These are phyloP conservation scores for Leguminivora glycinivorella DNA, from an alignment of 1,140 invertebrate species.

Conservation along the genomic window DNA sequence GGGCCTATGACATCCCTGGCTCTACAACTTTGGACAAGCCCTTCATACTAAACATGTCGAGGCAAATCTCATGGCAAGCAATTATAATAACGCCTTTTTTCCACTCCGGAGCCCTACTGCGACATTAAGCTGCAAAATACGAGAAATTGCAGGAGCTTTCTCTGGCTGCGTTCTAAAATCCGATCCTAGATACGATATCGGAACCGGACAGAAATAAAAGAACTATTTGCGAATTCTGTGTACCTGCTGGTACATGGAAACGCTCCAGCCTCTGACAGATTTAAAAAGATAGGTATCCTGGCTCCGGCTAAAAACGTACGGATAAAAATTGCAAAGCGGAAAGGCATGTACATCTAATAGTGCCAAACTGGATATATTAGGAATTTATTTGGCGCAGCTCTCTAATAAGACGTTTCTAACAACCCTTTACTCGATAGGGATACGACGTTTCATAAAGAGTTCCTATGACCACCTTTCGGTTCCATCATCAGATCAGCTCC, in stretches of 20 bases:
- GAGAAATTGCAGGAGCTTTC: not conserved
- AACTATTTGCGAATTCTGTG: conserved; percentile 9
- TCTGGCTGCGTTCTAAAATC: conserved; percentile 10
- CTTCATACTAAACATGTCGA: not conserved
- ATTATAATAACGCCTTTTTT: not conserved
- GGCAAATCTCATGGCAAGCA: not conserved
- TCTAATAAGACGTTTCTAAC: too few relatives aligned
- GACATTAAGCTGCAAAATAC: conserved; percentile 15
- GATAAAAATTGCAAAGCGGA: not conserved
- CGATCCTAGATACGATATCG: conserved; percentile 21
- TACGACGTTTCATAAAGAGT: too few relatives aligned
- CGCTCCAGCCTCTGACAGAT: conserved; percentile 4
- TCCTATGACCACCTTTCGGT: too few relatives aligned
- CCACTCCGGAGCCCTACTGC: conserved; percentile 3
- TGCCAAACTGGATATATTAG: too few relatives aligned
- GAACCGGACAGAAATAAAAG: conserved; percentile 22
- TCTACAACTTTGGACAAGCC: not conserved
- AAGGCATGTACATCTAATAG: not conserved
- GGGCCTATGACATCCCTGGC: too few relatives aligned
- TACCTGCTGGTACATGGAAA: conserved; percentile 5
- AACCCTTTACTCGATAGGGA: too few relatives aligned
- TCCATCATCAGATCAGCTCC: too few relatives aligned
- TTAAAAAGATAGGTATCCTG: conserved; percentile 6
- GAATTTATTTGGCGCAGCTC: too few relatives aligned
- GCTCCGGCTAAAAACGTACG: not conserved